phyloP scores from a whole-genome alignment of 2,888 invertebrate species.

The Harmothoe impar region DNA sequence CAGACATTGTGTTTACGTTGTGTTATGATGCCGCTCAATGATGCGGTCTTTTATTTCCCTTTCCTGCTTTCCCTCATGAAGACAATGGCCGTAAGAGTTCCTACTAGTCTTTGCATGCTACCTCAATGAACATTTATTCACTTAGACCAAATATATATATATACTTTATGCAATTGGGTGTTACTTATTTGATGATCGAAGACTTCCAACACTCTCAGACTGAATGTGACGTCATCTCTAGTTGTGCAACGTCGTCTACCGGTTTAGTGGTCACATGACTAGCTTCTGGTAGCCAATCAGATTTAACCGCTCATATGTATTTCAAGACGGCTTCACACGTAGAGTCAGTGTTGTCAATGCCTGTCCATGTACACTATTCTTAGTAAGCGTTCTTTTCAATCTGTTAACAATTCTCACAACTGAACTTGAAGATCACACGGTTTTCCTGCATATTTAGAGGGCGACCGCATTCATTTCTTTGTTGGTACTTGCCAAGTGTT shows the following conservation, averaged over 20 bases:
- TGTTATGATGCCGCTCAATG: conserved; percentile 55
- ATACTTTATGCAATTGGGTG: conserved; percentile 27
- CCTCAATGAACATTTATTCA: conserved; percentile 56
- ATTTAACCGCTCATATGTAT: neutral
- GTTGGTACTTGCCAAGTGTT: conserved; percentile 37
- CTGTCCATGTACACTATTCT: conserved; percentile 15
- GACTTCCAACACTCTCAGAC: conserved; percentile 44
- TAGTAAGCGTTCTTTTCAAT: conserved; percentile 6
- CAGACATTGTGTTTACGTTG: conserved; percentile 57
- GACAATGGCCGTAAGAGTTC: conserved; percentile 61
- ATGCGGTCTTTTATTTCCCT: conserved; percentile 53
- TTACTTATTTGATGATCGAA: conserved; percentile 33
- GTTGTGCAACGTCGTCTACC: conserved; percentile 46
- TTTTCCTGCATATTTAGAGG: neutral
- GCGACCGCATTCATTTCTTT: neutral
- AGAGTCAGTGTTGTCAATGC: conserved; percentile 37
- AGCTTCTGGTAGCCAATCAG: conserved; percentile 61
- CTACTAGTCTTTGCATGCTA: conserved; percentile 58
- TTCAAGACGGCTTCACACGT: conserved; percentile 23
- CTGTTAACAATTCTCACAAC: conserved; percentile 7
- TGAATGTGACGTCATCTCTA: conserved; percentile 34
- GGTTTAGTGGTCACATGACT: conserved; percentile 61
- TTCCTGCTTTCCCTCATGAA: conserved; percentile 61
- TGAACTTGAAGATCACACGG: neutral
- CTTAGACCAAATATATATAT: conserved; percentile 26